Percentiles rank a stretch among this genome's conserved stretches.
These are phyloP conservation scores for Diuraphis noxia DNA, from an alignment of 1,140 invertebrate species.

Conservation along the genomic window DNA sequence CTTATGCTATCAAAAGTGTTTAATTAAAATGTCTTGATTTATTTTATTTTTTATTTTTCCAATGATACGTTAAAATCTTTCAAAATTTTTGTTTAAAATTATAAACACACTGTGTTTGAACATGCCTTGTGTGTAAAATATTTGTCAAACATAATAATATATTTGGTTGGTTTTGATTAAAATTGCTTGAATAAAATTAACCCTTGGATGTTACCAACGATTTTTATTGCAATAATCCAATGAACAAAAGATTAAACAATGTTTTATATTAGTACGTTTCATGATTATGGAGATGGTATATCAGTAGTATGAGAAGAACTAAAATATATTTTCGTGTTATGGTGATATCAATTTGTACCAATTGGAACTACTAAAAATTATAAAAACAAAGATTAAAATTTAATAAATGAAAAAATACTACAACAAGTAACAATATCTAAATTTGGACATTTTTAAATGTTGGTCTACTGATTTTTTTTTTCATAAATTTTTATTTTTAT, in stretches of 20 bases:
- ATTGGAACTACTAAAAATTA: no score
- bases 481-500: no score
- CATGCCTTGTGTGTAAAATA: not conserved
- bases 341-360: not conserved
- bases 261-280: not conserved
- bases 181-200: not conserved
- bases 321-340: not conserved
- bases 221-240: not conserved
- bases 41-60: not conserved
- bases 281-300: not conserved
- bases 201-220: not conserved
- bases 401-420: no score
- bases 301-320: not conserved
- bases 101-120: not conserved
- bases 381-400: no score
- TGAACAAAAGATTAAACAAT: not conserved
- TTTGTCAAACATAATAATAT: not conserved
- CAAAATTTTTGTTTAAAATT: not conserved
- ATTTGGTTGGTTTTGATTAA: not conserved
- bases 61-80: no score
- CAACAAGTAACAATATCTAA: no score
- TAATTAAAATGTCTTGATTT: not conserved
- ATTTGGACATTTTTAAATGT: not conserved
- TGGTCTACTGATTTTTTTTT: not conserved
- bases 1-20: not conserved